A percentile compares a stretch with the other conserved stretches of the same genome.
Evolutionary conservation across 2,797 vertebrate species (phyloP).

Genomic region (Hippopotamyrus pictus): DNA sequence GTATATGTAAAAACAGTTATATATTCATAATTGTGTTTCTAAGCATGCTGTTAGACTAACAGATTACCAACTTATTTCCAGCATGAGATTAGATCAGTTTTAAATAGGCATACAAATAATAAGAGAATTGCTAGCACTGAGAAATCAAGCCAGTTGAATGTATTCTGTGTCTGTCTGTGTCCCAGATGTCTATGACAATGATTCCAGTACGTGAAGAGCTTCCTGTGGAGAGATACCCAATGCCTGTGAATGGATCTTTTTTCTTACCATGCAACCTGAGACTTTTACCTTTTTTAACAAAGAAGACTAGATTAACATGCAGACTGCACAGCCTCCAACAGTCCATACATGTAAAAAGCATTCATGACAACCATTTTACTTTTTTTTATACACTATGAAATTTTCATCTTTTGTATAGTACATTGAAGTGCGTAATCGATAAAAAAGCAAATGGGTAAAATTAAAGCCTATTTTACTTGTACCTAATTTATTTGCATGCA

Average conservation of each 20-base stretch:
- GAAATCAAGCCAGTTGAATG: background rate
- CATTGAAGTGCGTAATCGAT: background rate
- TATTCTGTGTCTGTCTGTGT: constrained; percentile 22
- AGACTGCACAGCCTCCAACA: background rate
- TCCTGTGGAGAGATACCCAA: background rate
- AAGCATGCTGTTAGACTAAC: background rate
- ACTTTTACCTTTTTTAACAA: background rate
- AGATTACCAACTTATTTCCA: background rate
- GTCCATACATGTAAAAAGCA: background rate
- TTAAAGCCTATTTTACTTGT: background rate
- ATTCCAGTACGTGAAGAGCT: constrained; percentile 30
- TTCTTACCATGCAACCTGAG: constrained; percentile 8
- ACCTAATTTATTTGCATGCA: constrained; percentile 2
- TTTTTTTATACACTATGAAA: background rate
- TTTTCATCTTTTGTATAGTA: background rate
- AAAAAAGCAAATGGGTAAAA: background rate
- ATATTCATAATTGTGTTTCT: background rate
- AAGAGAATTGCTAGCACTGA: background rate
- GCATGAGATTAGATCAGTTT: background rate
- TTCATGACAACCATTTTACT: background rate
- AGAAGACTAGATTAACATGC: background rate
- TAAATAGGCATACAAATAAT: background rate
- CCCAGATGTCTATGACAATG: constrained; percentile 64
- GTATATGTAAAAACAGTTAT: background rate
- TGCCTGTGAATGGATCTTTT: background rate